A percentile compares a stretch with the other conserved stretches of the same genome.
Evolutionary conservation across 2,888 invertebrate genomes (phyloP).

Genomic region (Acleris literana): DNA sequence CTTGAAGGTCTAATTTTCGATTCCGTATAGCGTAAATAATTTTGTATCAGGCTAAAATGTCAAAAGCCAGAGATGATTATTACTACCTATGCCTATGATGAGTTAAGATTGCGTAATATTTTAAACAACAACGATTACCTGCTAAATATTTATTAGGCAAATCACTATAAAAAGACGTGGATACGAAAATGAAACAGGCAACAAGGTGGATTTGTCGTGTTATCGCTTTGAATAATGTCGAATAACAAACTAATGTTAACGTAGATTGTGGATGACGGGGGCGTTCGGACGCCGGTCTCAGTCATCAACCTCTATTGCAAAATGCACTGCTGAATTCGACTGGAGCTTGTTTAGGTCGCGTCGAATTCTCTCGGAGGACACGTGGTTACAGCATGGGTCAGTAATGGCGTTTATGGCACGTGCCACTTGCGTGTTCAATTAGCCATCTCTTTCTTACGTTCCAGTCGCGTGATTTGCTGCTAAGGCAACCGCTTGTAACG

Average conservation of each 20-base stretch:
- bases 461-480: neutral
- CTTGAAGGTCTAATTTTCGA: conserved; percentile 12
- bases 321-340: conserved; percentile 20
- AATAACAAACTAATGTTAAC: conserved; percentile 15
- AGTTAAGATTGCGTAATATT: conserved; percentile 4
- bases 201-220: neutral
- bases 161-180: neutral
- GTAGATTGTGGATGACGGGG: neutral
- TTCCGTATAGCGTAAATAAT: conserved; percentile 1
- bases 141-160: neutral
- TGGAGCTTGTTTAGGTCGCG: conserved; percentile 7
- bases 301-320: conserved; percentile 39
- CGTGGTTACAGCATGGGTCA: conserved; percentile 57
- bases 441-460: conserved; percentile 46
- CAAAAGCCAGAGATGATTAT: neutral
- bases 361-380: conserved; percentile 41
- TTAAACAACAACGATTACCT: neutral
- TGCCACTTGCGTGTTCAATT: conserved; percentile 55
- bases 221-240: conserved; percentile 1
- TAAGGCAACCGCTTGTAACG: conserved; percentile 7
- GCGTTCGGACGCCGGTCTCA: conserved; percentile 6
- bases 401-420: conserved; percentile 47
- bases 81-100: neutral
- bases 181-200: neutral
- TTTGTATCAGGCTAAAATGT: conserved; percentile 4